Evolutionary conservation across 2,888 invertebrate genomes (phyloP), one percentile per base, ranked within the genome.

Genomic region (Hypsopygia costalis): DNA sequence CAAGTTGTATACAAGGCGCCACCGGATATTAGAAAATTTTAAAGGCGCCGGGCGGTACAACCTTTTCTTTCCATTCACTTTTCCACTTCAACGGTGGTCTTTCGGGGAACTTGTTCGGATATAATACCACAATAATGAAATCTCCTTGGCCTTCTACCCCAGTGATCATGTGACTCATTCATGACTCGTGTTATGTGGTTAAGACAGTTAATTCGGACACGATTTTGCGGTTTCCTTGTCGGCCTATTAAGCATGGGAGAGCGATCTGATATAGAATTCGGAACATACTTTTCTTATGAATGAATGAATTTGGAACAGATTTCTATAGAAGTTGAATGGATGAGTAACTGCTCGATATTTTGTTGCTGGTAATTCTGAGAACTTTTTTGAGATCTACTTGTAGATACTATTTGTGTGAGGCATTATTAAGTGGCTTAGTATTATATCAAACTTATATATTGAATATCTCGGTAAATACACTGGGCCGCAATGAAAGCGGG

Each of bases 11-110:
- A 3, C 16, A 16, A 59, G 72, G 74, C 81, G 79, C 79, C 81
- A 78, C 79, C 80, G 81, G 81, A 81, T 70, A 69, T 69, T 60
- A 72, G 69, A 53, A 68, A 67, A 63, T 66, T 63, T 51, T 40
- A 45, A 43, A 44, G 43, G 56, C 4, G 16, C 16, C 16, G 16
- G 4, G 4, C 4, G 16, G 52, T 55, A 52, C 51, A 45, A 29
- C 36, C 31, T 37, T 49, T 41, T 48, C 52, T 59, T 49, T 54
- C 55, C 55, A 49, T 44, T 43, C 47, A 51, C 64, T 69, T 70
- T 67, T 55, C 53, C 16, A 44, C 61, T 65, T 67, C 63, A 59
- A 58, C 42, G 57, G 54, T 58, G 61, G 57, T 44, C 61, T 41
- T 46, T 62, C 58, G 41, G 35, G 36, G 63, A 62, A 62, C 28